Percentiles rank a stretch among this genome's conserved stretches.
phyloP scores from a whole-genome alignment of 1,140 invertebrate species.

The Orius insidiosus region DNA sequence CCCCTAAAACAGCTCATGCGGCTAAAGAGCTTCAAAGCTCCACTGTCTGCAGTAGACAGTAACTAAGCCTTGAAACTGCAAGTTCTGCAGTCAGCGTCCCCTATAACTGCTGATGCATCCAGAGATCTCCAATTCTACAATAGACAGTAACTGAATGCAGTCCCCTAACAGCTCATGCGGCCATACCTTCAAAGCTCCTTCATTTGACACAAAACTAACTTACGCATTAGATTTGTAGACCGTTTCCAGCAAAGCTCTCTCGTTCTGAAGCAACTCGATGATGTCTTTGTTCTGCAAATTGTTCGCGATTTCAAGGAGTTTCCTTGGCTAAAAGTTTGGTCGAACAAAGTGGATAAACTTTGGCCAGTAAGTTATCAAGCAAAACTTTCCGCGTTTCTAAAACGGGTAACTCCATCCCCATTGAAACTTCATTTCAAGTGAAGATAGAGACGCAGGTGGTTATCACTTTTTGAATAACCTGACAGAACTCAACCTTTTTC shows the following conservation, averaged over 20 bases:
- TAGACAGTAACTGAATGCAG: not conserved
- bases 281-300: constrained; percentile 15
- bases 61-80: not conserved
- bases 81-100: too few species aligned
- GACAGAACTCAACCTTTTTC: too few species aligned
- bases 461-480: too few species aligned
- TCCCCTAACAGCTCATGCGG: too few species aligned
- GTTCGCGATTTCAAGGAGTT: constrained; percentile 11
- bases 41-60: not conserved
- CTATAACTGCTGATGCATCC: not conserved
- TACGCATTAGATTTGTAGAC: constrained; percentile 6
- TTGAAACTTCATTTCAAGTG: not conserved
- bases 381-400: constrained; percentile 17
- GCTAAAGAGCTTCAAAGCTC: not conserved
- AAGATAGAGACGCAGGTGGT: too few species aligned
- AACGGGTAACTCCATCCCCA: constrained; percentile 6
- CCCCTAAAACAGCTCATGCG: too few species aligned
- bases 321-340: constrained; percentile 8
- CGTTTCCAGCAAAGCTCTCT: constrained; percentile 7
- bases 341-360: constrained; percentile 8
- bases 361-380: constrained; percentile 14
- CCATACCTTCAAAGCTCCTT: too few species aligned
- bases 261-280: constrained; percentile 13
- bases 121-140: not conserved
- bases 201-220: too few species aligned